phyloP scores from a whole-genome alignment of 2,113 vertebrate genomes.

The Otolemur garnettii region DNA sequence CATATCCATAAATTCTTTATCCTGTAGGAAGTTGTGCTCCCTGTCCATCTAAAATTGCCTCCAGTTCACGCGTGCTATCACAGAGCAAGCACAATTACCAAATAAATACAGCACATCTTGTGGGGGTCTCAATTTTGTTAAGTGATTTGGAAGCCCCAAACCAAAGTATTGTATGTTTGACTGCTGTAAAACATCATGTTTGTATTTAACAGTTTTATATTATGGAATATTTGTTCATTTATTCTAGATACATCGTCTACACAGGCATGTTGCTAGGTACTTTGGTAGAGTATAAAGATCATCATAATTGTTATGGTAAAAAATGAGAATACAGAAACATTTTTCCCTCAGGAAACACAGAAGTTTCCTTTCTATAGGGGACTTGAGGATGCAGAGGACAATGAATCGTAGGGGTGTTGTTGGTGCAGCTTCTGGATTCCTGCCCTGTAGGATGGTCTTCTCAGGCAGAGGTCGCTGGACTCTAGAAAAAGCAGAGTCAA shows the following conservation, averaged over 20 bases:
- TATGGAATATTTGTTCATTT: not conserved
- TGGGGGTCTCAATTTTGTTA: not conserved
- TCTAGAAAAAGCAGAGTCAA: not conserved
- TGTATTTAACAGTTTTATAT: not conserved
- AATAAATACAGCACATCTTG: not conserved
- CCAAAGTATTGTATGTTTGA: not conserved
- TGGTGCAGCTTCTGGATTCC: not conserved
- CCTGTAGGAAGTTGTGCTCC: not conserved
- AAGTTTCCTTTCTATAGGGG: not conserved
- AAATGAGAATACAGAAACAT: not conserved
- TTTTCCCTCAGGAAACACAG: not conserved
- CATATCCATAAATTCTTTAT: not conserved
- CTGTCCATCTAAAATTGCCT: not conserved
- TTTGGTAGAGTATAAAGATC: not conserved
- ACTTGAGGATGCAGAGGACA: not conserved
- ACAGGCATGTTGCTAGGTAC: not conserved
- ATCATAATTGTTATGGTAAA: not conserved
- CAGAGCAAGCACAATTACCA: not conserved
- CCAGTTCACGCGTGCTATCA: not conserved
- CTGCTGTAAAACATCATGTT: not conserved
- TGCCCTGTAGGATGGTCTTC: too few relatives aligned
- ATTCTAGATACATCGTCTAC: not conserved
- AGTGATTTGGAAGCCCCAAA: not conserved
- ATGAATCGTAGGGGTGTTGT: too few relatives aligned
- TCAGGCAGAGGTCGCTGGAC: not conserved